Percentiles rank a stretch among this genome's conserved stretches.
Evolutionary conservation across 2,797 vertebrate genomes (phyloP).

Genomic region (Periophthalmus magnuspinnatus): DNA sequence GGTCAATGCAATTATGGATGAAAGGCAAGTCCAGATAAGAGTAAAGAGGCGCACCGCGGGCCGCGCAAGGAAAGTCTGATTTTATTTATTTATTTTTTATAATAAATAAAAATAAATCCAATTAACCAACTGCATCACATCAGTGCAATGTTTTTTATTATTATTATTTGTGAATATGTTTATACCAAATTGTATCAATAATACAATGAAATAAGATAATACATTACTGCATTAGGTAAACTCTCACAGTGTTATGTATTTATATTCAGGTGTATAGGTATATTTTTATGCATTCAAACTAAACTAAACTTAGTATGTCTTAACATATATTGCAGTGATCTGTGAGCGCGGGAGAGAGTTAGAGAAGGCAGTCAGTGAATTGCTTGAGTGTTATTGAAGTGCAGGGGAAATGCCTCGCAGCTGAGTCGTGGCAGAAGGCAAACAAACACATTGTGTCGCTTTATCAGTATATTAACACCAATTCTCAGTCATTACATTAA

Average conservation of each 20-base stretch:
- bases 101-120: not conserved
- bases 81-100: too few relatives aligned
- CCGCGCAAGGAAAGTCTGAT: too few relatives aligned
- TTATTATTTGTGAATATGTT: too few relatives aligned
- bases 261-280: too few relatives aligned
- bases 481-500: constrained; percentile 84
- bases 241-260: not conserved
- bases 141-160: too few relatives aligned
- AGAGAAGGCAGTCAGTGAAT: constrained; percentile 38
- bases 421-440: constrained; percentile 57
- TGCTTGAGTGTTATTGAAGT: constrained; percentile 62
- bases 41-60: constrained; percentile 44
- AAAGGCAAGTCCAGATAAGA: constrained; percentile 52
- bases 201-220: not conserved
- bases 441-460: constrained; percentile 77
- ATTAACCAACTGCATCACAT: too few relatives aligned
- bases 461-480: constrained; percentile 87
- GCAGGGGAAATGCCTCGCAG: constrained; percentile 69
- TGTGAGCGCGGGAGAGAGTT: constrained; percentile 9
- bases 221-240: not conserved
- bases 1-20: constrained; percentile 58
- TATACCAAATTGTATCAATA: too few relatives aligned
- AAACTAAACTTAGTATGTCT: not conserved
- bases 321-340: not conserved
- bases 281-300: too few relatives aligned